Base-by-base conservation (phyloP, 2,797 vertebrate genomes). In the Trichosurus vulpecula region DNA sequence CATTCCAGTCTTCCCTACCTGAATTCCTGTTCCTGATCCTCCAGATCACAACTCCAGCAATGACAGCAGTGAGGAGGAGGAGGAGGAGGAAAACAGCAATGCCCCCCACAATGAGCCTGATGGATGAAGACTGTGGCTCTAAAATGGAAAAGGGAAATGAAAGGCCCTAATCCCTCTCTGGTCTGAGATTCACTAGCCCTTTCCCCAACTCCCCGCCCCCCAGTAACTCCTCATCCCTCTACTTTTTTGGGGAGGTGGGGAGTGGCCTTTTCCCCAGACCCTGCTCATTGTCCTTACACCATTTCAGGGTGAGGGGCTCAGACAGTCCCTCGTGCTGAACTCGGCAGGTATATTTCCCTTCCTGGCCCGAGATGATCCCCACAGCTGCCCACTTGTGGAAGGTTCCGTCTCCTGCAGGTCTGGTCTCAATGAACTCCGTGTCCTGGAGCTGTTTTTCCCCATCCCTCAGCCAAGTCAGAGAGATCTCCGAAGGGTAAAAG, bases 401-500 rank as follows among this genome's bases (percentile, higher is more conserved):
- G 92, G 95, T 98, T 54, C 98, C 97, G 13, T 98, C 98, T 4
- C 95, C 92, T 41, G 98, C 98, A 93, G 97, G 98, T 91, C 98
- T 97, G 93, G 95, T 95, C 97, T 98, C 97, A 55, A 97, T 95
- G 0, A 92, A 2, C 10, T 98, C 95, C 92, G 97, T 96, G 27
- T 97, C 97, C 61, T 97, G 97, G 55, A 91, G 2, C 51, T 96
- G 51, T 66, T 98, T 89, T n/a, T 52, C 58, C 27, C 96, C 93
- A 56, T 51, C 87, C 6, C 29, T 54, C 54, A 92, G 97, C 94
- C 97, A 29, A 52, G 94, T 74, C 61, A 98, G 52, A 4, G 52
- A 54, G 66, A 98, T 95, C 29, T 31, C 89, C 0, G 52, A 54
- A 4, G 98, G 98, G 97, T 97, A 98, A 97, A 98, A 98, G 35